A percentile compares a stretch with the other conserved stretches of the same genome.
Evolutionary conservation across 2,888 invertebrate species (phyloP).

Genomic region (Rhamphomyia laevipes): DNA sequence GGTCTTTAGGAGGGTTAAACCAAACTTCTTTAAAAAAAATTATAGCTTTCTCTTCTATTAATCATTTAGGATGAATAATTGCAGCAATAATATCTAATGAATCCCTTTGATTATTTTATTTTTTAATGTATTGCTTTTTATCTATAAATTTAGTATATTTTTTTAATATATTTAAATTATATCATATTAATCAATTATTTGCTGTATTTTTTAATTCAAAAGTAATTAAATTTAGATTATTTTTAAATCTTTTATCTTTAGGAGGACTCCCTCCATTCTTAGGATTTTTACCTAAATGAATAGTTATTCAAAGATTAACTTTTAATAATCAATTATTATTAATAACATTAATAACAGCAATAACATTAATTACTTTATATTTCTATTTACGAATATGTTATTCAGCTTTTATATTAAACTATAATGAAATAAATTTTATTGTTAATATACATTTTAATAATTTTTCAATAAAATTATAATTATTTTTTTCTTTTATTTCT

Average conservation of each 20-base stretch:
- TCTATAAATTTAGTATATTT: slow-evolving; percentile 38
- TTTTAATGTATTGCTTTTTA: slow-evolving; percentile 40
- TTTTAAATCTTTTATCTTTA: slow-evolving; percentile 45
- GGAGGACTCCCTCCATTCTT: slow-evolving; percentile 48
- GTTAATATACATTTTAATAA: slow-evolving; percentile 32
- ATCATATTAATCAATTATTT: slow-evolving; percentile 43
- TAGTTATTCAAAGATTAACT: slow-evolving; percentile 43
- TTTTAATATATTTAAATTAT: slow-evolving; percentile 41
- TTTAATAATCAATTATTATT: slow-evolving; percentile 36
- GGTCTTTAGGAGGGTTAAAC: slow-evolving; percentile 42
- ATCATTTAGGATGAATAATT: too few species aligned
- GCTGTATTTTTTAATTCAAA: slow-evolving; percentile 29
- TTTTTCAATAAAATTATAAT: slow-evolving; percentile 21
- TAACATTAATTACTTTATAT: slow-evolving; percentile 44
- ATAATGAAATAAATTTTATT: slow-evolving; percentile 40
- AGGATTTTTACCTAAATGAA: slow-evolving; percentile 51
- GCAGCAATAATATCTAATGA: too few species aligned
- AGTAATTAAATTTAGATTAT: slow-evolving; percentile 40
- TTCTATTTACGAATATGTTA: slow-evolving; percentile 44
- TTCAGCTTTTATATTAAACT: slow-evolving; percentile 40
- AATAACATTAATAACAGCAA: slow-evolving; percentile 40
- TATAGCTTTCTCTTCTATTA: too few species aligned
- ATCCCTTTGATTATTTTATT: slow-evolving; percentile 40
- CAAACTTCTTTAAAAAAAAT: slow-evolving; percentile 46
- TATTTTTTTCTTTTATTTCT: slow-evolving; percentile 22